Evolutionary conservation across 2,797 vertebrate genomes (phyloP), one percentile per base, ranked within the genome.

Genomic region (Silurus lanzhouensis): DNA sequence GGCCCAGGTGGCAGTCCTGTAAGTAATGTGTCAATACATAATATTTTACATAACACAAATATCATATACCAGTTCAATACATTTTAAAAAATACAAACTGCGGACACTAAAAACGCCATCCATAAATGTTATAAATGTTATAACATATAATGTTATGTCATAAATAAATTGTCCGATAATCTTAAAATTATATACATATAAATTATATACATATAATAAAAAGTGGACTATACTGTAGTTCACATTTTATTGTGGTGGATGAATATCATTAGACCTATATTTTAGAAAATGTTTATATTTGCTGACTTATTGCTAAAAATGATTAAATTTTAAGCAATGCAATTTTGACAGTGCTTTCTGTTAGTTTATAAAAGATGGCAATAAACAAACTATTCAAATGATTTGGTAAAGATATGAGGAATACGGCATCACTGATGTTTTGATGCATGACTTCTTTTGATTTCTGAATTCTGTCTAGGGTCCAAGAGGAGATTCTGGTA

Each of bases 401-500:
- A 78, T 31, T 76, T 27, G 7, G 15, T 31, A 76, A 60, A 8
- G 15, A 57, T 52, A 52, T 52, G 46, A 66, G 19, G 79, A 81
- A 20, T 31, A 46, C 7, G 63, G 60, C 31, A 44, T n/a, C 25
- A 20, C 52, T 74, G 46, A 58, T 77, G 81, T 5, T 75, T 19
- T n/a, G 17, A 57, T 13, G 12, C 58, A 81, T 60, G 13, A 63
- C 31, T 72, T 57, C 48, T 72, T 84, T 66, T 92, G 20, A 92
- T 63, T 85, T 13, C 83, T 68, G 81, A 27, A 25, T 1, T 91
- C 63, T 90, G 60, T 85, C 86, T 93, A 99, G 98, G 98, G 98
- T 84, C 95, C 95, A 0, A 96, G 96, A 91, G 98, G 98, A 86
- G 95, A 98, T 88, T 97, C 96, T 92, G 98, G 98, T 88, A 97